phyloP scores from a whole-genome alignment of 2,797 vertebrate species.

The Strix occidentalis region DNA sequence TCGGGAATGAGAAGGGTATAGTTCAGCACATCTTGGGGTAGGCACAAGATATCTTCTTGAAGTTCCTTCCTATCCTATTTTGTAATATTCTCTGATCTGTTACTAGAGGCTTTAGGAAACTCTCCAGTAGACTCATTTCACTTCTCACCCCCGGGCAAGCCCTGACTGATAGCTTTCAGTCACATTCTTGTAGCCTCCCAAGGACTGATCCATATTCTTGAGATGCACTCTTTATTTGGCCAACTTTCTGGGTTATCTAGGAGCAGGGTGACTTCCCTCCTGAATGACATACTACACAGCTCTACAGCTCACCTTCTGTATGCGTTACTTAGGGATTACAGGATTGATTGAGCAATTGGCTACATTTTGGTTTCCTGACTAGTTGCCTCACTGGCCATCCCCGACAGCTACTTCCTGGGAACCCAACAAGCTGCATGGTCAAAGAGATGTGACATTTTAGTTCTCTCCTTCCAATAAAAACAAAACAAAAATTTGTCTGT shows the following conservation, averaged over 20 bases:
- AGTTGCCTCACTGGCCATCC: neutral
- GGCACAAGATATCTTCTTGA: neutral
- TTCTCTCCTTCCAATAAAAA: neutral
- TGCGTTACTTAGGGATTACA: neutral
- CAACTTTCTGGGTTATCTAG: neutral
- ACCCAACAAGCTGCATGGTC: neutral
- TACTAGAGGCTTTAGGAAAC: neutral
- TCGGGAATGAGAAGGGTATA: neutral
- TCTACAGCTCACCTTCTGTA: neutral
- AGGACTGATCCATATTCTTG: neutral
- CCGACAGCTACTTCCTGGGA: neutral
- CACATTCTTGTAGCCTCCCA: neutral
- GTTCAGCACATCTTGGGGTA: neutral
- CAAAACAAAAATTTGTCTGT: neutral
- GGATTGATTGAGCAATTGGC: neutral
- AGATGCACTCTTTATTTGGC: neutral
- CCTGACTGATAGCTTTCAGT: neutral
- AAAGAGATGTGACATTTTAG: neutral
- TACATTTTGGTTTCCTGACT: neutral
- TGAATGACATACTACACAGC: neutral
- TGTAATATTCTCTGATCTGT: neutral
- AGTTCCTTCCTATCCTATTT: neutral
- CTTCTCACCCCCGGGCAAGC: neutral
- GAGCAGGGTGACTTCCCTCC: neutral
- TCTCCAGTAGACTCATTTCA: neutral